Conservation (phyloP, 1,140 invertebrate species). For the Aphelinus certus region DNA sequence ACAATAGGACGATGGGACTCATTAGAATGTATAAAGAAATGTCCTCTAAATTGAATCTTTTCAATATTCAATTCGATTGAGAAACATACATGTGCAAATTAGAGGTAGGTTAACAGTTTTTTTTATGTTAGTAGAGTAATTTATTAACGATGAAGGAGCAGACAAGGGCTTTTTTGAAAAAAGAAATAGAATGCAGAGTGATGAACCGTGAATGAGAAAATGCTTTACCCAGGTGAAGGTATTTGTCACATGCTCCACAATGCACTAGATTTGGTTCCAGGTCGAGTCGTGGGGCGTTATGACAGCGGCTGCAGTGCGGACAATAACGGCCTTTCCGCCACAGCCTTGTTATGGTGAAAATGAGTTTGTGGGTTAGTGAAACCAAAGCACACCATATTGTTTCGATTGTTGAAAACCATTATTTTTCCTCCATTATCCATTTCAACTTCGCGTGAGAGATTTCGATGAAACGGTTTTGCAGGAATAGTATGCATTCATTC, state of each 20-base stretch:
- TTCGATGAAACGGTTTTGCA: too few relatives aligned
- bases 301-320: conserved; percentile 67
- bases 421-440: background rate
- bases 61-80: too few relatives aligned
- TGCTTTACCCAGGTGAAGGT: conserved; percentile 68
- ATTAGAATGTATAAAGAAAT: too few relatives aligned
- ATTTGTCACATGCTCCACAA: conserved; percentile 68
- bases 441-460: background rate
- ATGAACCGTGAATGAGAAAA: conserved; percentile 47
- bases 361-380: conserved; percentile 61
- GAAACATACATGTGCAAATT: too few relatives aligned
- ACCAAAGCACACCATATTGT: conserved; percentile 47
- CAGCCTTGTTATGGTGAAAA: conserved; percentile 65
- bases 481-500: too few relatives aligned
- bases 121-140: too few relatives aligned
- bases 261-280: conserved; percentile 65
- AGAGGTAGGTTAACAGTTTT: too few relatives aligned
- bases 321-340: conserved; percentile 69
- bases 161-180: too few relatives aligned
- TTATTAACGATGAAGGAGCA: too few relatives aligned
- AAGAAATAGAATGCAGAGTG: conserved; percentile 41
- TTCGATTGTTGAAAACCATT: conserved; percentile 30
- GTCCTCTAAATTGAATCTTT: too few relatives aligned
- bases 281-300: conserved; percentile 64
- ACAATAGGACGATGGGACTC: too few relatives aligned